Base-by-base conservation (phyloP, 30 jellyfish, hydroid and myxozoan genomes). In the Mastigias papua region DNA sequence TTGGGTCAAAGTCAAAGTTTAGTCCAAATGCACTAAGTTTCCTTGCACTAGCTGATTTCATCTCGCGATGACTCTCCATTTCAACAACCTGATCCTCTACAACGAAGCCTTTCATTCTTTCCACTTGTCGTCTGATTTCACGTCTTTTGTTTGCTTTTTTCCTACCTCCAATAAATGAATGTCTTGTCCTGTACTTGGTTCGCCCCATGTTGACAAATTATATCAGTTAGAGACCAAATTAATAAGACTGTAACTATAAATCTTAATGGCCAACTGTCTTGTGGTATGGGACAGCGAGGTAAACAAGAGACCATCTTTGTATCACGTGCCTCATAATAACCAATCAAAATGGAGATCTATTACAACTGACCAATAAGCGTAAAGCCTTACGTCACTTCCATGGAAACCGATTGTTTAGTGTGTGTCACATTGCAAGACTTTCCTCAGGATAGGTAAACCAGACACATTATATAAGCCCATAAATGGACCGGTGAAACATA, bases 1-100 rank as follows among this genome's bases (percentile, higher is more conserved):
- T 42, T 15, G 13, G 17, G 46, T 33, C 82, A 7, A 31, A 15
- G 27, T 70, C 50, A 34, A 32, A 19, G 27, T 70, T 25, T 25
- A 70, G 30, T 70, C 82, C 82, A 70, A 70, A 70, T 33, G 0
- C 82, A 21, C 63, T 21, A 27, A 26, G 64, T 70, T 32, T 70
- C 82, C 50, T 70, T 27, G 82, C 82, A 70, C 62, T 70, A 54
- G 82, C 15, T 27, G 82, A 70, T 62, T 25, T 70, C 7, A 42
- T 42, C 46, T 42, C 50, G 61, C 27, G 30, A 5, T 60, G 72
- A 22, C 11, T 22, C 17, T 60, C 72, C n/a, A 5, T 17, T 35
- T 19, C 3, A 42, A 4, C 13, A 15, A 4, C 54, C n/a, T n/a
- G n/a, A 42, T 42, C 54, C 13, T 42, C 13, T 42, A 42, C 7